Evolutionary conservation across 2,113 vertebrate species (phyloP), one percentile per base, ranked within the genome.

Genomic region (Coptodon bakossiorum): DNA sequence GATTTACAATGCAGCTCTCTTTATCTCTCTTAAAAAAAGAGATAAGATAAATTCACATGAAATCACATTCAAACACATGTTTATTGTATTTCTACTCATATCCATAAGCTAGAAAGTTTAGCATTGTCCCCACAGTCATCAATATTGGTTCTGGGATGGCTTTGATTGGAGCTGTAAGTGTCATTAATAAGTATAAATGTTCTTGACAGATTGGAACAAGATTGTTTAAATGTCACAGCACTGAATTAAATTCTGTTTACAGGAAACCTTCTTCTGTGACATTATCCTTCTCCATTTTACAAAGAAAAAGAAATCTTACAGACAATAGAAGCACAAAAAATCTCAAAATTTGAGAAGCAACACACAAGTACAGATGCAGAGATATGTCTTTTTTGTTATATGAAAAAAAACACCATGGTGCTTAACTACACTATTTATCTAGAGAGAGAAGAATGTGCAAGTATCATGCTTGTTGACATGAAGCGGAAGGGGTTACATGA

Each of bases 91-190:
- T 71, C 66, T 82, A 9, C 13, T 92, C 5, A 87, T 90, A 13
- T 89, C 45, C 86, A 11, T 3, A 99, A 98, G 98, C 97, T 2
- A 98, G 98, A 57, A 98, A 96, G 89, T 99, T 99, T 92, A 98
- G 90, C 90, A 97, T 99, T 90, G 95, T 99, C 81, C 97, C 97
- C 50, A 98, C 97, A 10, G 10, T 97, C 34, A 96, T 99, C 95
- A 99, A 97, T 11, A 87, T 98, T 17, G 97, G 96, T 14, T 98
- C 98, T 0, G 97, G 97, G 6, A 85, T 99, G 40, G 98, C 98
- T 1, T 94, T 99, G 80, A 97, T 99, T 97, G 97, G 98, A 7
- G 97, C 94, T 61, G 98, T 99, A 93, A 97, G 98, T 97, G 92
- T n/a, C 31, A n/a, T 73, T 45, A 73, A 79, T 48, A 12, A 45